A percentile compares a stretch with the other conserved stretches of the same genome.
These are phyloP conservation scores for Opisthocomus hoazin DNA, from an alignment of 2,113 vertebrate genomes.

Conservation along the genomic window DNA sequence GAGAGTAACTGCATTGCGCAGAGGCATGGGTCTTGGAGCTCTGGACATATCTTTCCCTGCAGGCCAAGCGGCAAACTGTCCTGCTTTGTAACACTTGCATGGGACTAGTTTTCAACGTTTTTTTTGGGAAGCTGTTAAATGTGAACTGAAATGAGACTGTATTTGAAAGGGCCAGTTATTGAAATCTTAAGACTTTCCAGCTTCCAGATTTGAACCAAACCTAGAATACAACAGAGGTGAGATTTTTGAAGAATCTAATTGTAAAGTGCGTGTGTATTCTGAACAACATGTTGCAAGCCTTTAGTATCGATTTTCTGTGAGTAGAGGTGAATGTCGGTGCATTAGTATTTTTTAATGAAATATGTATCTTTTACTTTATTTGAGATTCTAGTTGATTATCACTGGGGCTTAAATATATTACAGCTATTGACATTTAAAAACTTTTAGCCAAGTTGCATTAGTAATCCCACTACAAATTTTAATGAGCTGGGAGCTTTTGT, in stretches of 20 bases:
- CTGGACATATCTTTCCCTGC: background rate
- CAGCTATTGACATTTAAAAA: background rate
- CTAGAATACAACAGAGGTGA: background rate
- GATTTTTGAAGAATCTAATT: background rate
- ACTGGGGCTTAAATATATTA: background rate
- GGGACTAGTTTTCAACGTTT: background rate
- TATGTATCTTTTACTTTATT: background rate
- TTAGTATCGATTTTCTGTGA: background rate
- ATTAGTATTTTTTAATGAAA: background rate
- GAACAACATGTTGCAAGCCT: background rate
- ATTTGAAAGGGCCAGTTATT: background rate
- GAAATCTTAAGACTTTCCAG: background rate
- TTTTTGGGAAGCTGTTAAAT: background rate
- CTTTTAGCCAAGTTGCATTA: background rate
- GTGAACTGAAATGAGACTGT: background rate
- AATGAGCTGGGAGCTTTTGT: background rate
- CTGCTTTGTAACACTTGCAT: background rate
- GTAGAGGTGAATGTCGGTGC: background rate
- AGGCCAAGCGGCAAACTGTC: background rate
- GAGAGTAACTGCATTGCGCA: fast-evolving
- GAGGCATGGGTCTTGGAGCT: background rate
- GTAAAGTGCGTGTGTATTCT: background rate
- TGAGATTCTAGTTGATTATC: background rate
- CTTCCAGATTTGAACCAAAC: background rate
- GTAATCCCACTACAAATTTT: background rate